phyloP scores from a whole-genome alignment of 2,113 vertebrate species.

The Verasper variegatus region DNA sequence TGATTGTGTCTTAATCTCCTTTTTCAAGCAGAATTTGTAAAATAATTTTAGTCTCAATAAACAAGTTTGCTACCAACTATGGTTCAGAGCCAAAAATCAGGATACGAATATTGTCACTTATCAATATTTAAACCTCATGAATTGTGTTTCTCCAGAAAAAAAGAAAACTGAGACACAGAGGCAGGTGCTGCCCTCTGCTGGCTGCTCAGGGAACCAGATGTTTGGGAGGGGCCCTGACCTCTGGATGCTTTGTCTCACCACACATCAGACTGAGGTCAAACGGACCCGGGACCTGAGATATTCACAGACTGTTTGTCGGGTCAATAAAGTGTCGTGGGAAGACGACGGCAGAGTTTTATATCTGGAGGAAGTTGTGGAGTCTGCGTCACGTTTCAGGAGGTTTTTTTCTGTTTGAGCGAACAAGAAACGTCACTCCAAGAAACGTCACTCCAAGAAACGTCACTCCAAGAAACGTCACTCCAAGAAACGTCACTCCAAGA shows the following conservation, averaged over 20 bases:
- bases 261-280: conserved; percentile 20
- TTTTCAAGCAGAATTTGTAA: neutral
- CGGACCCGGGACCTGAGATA: conserved; percentile 16
- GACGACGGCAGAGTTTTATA: neutral
- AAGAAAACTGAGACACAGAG: too few species aligned
- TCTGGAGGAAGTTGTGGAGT: neutral
- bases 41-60: neutral
- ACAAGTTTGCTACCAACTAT: neutral
- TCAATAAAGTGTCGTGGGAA: conserved; percentile 25
- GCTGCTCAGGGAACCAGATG: neutral
- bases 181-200: conserved; percentile 47
- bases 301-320: conserved; percentile 17
- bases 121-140: neutral
- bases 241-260: neutral
- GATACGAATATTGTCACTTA: neutral
- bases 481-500: neutral
- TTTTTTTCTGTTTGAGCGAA: too few species aligned
- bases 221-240: conserved; percentile 9
- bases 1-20: neutral
- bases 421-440: neutral
- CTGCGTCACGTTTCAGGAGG: neutral
- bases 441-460: neutral
- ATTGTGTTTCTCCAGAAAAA: neutral
- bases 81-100: neutral
- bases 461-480: too few species aligned